A percentile compares a stretch with the other conserved stretches of the same genome.
These are phyloP conservation scores for Lordiphosa stackelbergi DNA, from an alignment of 1,140 invertebrate genomes.

Conservation along the genomic window DNA sequence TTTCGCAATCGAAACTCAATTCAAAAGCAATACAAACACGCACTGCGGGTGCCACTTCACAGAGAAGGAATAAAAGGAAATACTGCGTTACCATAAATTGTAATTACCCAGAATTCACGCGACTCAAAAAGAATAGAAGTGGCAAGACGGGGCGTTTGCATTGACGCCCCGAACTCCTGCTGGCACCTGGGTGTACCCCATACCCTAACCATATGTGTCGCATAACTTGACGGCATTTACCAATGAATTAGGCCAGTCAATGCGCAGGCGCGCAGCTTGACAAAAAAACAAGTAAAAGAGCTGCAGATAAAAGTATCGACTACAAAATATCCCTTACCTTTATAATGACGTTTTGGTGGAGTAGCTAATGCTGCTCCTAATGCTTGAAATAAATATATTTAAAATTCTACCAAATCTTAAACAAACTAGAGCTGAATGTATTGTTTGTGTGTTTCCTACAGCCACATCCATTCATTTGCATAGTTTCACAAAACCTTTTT, in stretches of 20 bases:
- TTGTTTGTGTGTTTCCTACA: too few species aligned
- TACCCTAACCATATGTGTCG: constrained; percentile 47
- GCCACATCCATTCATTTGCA: too few species aligned
- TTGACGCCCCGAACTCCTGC: constrained; percentile 49
- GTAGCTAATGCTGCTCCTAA: too few species aligned
- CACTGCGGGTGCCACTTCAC: constrained; percentile 68
- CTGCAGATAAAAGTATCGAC: too few species aligned
- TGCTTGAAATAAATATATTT: too few species aligned
- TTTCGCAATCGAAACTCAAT: constrained; percentile 71
- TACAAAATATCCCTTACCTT: too few species aligned
- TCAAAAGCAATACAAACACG: constrained; percentile 72
- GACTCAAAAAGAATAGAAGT: constrained; percentile 34
- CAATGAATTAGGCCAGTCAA: constrained; percentile 49
- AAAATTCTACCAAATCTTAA: too few species aligned
- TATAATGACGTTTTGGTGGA: too few species aligned
- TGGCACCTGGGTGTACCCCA: constrained; percentile 38
- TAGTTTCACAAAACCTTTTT: too few species aligned
- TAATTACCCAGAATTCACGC: constrained; percentile 72
- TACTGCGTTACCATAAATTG: constrained; percentile 56
- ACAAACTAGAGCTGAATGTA: too few species aligned
- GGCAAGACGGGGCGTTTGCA: constrained; percentile 52
- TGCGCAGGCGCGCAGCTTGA: constrained; percentile 66
- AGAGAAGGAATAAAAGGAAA: constrained; percentile 27
- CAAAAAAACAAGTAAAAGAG: constrained; percentile 3
- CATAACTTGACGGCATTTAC: constrained; percentile 44